Conservation (phyloP, 2,797 vertebrate species). For the Paguma larvata region DNA sequence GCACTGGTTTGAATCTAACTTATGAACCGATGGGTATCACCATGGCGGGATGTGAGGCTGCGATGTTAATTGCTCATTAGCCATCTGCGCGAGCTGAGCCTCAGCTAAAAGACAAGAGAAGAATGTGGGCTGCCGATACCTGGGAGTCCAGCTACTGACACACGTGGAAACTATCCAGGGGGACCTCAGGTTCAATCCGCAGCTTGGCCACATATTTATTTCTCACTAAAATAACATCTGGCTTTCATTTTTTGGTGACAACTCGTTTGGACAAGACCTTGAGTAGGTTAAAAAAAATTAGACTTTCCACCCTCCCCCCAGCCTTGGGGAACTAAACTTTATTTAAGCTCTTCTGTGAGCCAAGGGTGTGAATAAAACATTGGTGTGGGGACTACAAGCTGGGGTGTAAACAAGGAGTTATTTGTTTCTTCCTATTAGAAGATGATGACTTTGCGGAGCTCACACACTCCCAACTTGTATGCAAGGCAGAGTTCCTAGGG, state of each 20-base stretch:
- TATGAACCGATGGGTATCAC: neutral
- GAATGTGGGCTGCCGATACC: neutral
- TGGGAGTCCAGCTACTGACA: slow-evolving; percentile 70
- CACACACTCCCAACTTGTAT: slow-evolving; percentile 24
- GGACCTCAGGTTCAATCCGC: slow-evolving; percentile 76
- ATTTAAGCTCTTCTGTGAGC: slow-evolving; percentile 71
- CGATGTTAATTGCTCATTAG: slow-evolving; percentile 69
- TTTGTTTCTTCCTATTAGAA: slow-evolving; percentile 77
- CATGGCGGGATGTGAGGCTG: rapidly evolving
- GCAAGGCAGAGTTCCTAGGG: slow-evolving; percentile 35
- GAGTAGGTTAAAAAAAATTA: slow-evolving; percentile 67
- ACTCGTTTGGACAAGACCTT: slow-evolving; percentile 83
- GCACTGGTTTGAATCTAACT: slow-evolving; percentile 23
- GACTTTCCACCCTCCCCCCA: slow-evolving; percentile 55
- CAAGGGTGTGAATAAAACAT: slow-evolving; percentile 58
- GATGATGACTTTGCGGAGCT: slow-evolving; percentile 51
- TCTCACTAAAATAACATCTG: slow-evolving; percentile 85
- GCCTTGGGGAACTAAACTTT: slow-evolving; percentile 76
- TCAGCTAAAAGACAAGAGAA: neutral
- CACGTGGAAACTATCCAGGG: slow-evolving; percentile 69
- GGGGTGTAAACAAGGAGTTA: slow-evolving; percentile 81
- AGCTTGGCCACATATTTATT: slow-evolving; percentile 78
- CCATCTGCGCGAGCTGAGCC: neutral
- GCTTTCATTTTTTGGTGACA: slow-evolving; percentile 84
- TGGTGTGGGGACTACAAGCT: slow-evolving; percentile 67